Conservation (phyloP, 1,140 invertebrate genomes). For the Bombus waltoni region DNA sequence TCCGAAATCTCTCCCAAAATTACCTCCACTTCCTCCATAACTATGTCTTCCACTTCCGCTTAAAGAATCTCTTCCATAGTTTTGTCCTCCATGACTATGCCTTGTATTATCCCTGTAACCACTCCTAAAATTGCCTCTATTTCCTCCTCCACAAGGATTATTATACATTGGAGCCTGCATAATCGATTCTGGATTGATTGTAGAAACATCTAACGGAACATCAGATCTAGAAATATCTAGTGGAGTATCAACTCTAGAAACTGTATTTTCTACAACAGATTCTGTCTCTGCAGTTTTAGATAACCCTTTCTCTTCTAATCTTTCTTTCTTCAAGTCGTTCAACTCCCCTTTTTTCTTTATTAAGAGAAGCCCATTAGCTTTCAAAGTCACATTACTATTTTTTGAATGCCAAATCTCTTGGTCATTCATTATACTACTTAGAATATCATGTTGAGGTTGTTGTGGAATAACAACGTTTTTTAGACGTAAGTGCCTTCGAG, state of each 20-base stretch:
- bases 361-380: slow-evolving; percentile 84
- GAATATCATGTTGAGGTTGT: slow-evolving; percentile 82
- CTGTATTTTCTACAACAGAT: slow-evolving; percentile 19
- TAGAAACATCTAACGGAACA: slow-evolving; percentile 71
- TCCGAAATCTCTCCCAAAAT: slow-evolving; percentile 73
- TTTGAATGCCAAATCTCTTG: slow-evolving; percentile 90
- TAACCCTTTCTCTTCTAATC: slow-evolving; percentile 27
- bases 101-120: slow-evolving; percentile 75
- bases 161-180: slow-evolving; percentile 86
- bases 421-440: slow-evolving; percentile 89
- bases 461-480: slow-evolving; percentile 80
- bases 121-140: slow-evolving; percentile 75
- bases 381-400: slow-evolving; percentile 85
- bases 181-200: slow-evolving; percentile 75
- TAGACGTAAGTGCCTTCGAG: slow-evolving; percentile 74
- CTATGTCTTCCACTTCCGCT: slow-evolving; percentile 70
- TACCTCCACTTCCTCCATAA: slow-evolving; percentile 72
- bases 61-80: slow-evolving; percentile 72
- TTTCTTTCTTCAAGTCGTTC: slow-evolving; percentile 74
- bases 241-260: slow-evolving; percentile 60
- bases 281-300: slow-evolving; percentile 1
- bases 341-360: slow-evolving; percentile 76
- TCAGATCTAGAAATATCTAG: slow-evolving; percentile 65
- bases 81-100: slow-evolving; percentile 73
- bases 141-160: slow-evolving; percentile 76